These are phyloP conservation scores for Oreochromis spilurus DNA, from an alignment of 2,113 vertebrate species.

Conservation along the genomic window DNA sequence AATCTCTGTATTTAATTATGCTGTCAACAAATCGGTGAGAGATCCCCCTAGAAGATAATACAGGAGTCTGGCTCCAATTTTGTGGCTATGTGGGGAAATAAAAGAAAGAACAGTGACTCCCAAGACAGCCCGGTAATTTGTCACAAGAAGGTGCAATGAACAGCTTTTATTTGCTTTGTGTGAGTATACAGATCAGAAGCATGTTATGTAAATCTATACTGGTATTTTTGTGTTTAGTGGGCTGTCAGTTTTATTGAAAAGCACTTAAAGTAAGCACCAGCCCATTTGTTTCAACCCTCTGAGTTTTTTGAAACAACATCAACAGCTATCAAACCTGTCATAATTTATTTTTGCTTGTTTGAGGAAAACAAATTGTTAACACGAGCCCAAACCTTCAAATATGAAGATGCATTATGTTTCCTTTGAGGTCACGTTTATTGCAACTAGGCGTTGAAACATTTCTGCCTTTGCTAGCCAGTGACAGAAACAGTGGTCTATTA, in stretches of 20 bases:
- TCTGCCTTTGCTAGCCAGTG: neutral
- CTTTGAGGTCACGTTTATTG: neutral
- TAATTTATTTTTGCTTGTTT: neutral
- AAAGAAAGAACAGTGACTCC: constrained; percentile 34
- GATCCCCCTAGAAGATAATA: constrained; percentile 29
- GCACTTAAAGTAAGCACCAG: neutral
- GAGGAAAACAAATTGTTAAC: neutral
- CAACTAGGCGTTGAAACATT: neutral
- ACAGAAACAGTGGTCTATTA: neutral
- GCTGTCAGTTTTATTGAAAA: neutral
- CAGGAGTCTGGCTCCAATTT: constrained; percentile 21
- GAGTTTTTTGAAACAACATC: neutral
- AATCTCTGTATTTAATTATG: constrained; percentile 33
- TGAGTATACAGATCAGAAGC: neutral
- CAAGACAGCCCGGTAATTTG: constrained; percentile 36
- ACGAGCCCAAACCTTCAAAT: neutral
- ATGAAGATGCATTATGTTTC: neutral
- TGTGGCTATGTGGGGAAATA: constrained; percentile 25
- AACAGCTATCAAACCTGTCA: neutral
- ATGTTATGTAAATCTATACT: neutral
- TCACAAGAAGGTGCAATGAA: constrained; percentile 20
- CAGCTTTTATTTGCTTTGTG: constrained; percentile 28
- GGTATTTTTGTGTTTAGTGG: neutral
- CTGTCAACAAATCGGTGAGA: constrained; percentile 27
- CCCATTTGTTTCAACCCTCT: neutral